A percentile compares a stretch with the other conserved stretches of the same genome.
Conservation (phyloP, 2,797 vertebrate species). For the Acanthurus tractus region DNA sequence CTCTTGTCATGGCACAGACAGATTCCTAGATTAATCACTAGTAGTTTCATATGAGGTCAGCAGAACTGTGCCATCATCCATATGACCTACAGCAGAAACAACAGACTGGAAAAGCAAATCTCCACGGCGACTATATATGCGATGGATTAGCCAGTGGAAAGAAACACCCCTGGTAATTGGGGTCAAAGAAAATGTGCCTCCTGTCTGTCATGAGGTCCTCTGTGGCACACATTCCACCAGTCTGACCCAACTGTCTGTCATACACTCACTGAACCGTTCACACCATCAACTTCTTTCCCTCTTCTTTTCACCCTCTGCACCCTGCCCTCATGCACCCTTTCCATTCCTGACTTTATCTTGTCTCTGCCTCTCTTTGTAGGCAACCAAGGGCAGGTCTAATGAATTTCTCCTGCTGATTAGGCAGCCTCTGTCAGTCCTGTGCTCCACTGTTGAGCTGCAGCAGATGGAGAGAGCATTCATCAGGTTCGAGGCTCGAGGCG, state of each 20-base stretch:
- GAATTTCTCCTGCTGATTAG: conserved; percentile 75
- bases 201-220: conserved; percentile 78
- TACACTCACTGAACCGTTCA: conserved; percentile 45
- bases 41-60: conserved; percentile 43
- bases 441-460: conserved; percentile 53
- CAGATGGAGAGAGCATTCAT: conserved; percentile 76
- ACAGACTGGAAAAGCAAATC: conserved; percentile 55
- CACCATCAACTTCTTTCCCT: conserved; percentile 33
- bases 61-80: conserved; percentile 35
- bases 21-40: conserved; percentile 5
- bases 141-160: conserved; percentile 77
- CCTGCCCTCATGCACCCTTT: conserved; percentile 7
- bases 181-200: conserved; percentile 81
- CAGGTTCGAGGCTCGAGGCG: conserved; percentile 56
- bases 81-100: conserved; percentile 42
- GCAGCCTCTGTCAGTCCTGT: conserved; percentile 51
- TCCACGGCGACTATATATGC: conserved; percentile 59
- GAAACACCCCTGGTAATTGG: conserved; percentile 84
- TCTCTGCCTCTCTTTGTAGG: conserved; percentile 15
- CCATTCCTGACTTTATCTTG: conserved; percentile 29
- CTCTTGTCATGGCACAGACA: neutral
- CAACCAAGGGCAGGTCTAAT: conserved; percentile 62
- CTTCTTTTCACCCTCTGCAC: conserved; percentile 21
- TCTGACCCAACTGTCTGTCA: conserved; percentile 67
- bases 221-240: conserved; percentile 64